phyloP scores from a whole-genome alignment of 1,140 invertebrate genomes.

The Littorina saxatilis region DNA sequence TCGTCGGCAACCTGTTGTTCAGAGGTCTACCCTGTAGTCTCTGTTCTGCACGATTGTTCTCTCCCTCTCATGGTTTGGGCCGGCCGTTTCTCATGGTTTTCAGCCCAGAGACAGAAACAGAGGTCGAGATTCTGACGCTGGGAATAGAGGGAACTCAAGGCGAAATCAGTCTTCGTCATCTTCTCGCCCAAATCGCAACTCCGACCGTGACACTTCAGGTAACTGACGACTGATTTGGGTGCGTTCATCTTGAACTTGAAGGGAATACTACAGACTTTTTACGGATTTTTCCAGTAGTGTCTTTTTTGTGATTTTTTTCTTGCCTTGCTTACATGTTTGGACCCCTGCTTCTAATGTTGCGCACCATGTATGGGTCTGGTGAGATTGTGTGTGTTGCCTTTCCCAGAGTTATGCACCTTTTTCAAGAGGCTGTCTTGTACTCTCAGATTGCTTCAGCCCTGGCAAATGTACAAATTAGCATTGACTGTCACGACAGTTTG shows the following conservation, averaged over 20 bases:
- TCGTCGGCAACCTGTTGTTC: too few species aligned
- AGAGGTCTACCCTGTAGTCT: too few species aligned
- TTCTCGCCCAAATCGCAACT: slow-evolving; percentile 13
- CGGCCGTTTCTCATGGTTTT: slow-evolving; percentile 33
- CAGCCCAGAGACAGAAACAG: slow-evolving; percentile 37
- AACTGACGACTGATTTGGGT: background rate
- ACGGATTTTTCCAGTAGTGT: too few species aligned
- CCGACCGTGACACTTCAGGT: slow-evolving; percentile 18
- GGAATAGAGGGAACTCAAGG: slow-evolving; percentile 26
- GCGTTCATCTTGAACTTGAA: too few species aligned
- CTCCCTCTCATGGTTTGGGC: slow-evolving; percentile 23
- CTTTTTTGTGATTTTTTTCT: slow-evolving; percentile 4
- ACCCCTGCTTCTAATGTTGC: background rate
- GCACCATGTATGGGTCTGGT: too few species aligned
- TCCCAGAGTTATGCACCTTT: background rate
- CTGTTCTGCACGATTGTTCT: background rate
- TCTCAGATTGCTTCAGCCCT: background rate
- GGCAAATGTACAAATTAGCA: too few species aligned
- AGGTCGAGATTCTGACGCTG: slow-evolving; percentile 27
- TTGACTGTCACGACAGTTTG: too few species aligned
- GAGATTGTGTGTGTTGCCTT: too few species aligned
- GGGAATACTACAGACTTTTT: too few species aligned
- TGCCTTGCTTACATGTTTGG: slow-evolving; percentile 11
- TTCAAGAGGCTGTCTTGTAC: background rate
- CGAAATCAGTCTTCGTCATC: slow-evolving; percentile 24